Conservation (phyloP, 2,888 invertebrate genomes). For the Vesta saturnalis region DNA sequence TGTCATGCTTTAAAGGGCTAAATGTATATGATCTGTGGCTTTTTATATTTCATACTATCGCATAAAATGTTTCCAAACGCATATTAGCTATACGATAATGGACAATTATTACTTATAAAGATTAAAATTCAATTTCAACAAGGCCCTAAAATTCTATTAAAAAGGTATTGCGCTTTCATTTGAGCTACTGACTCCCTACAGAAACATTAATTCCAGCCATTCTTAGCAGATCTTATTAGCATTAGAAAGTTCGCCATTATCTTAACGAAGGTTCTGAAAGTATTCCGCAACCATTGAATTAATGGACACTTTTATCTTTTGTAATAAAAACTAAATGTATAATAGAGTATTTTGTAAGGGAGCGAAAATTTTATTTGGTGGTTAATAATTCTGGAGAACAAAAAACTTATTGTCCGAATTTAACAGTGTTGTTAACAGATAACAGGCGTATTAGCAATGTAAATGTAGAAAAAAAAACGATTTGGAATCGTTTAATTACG, state of each 20-base stretch:
- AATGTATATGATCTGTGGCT: no score
- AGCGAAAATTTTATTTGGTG: neutral
- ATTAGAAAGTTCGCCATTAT: constrained; percentile 11
- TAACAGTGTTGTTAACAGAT: no score
- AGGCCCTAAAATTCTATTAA: neutral
- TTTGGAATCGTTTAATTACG: no score
- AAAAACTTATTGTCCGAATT: no score
- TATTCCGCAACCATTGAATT: constrained; percentile 9
- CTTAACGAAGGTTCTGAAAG: constrained; percentile 11
- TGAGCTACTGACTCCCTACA: neutral
- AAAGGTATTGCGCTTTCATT: neutral
- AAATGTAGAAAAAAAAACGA: no score
- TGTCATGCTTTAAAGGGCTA: no score
- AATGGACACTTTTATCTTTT: neutral
- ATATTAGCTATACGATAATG: no score
- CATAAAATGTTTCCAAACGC: no score
- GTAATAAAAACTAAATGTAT: neutral
- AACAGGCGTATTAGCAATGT: no score
- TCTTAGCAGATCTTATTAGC: constrained; percentile 10
- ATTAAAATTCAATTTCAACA: neutral
- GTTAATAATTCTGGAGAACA: no score
- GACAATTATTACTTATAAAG: neutral
- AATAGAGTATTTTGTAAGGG: neutral
- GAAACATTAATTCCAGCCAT: neutral
- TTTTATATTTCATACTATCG: no score